These are phyloP conservation scores for Pteropus rufus DNA, from an alignment of 2,797 vertebrate genomes.

Conservation along the genomic window DNA sequence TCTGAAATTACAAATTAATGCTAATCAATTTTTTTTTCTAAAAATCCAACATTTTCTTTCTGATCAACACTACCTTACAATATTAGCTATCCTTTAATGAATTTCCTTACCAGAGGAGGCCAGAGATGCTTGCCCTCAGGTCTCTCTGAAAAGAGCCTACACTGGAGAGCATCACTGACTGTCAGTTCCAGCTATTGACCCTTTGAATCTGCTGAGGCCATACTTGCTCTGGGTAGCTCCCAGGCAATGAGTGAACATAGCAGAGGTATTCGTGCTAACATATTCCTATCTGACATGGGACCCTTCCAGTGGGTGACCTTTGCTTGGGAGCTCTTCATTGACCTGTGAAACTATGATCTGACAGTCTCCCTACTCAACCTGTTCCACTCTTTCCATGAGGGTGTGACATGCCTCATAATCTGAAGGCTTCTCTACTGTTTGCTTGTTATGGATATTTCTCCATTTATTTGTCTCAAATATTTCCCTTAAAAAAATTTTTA, in stretches of 20 bases:
- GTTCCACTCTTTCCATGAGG: not conserved
- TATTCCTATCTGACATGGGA: not conserved
- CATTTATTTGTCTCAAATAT: not conserved
- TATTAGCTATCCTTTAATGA: not conserved
- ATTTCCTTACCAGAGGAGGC: not conserved
- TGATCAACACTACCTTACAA: not conserved
- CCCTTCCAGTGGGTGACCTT: not conserved
- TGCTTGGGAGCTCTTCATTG: not conserved
- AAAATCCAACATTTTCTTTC: not conserved
- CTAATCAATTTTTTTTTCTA: not conserved
- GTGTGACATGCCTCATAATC: not conserved
- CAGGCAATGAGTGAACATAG: not conserved
- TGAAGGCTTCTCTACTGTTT: not conserved
- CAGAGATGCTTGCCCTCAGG: not conserved
- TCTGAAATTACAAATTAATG: not conserved
- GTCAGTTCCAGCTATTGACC: not conserved
- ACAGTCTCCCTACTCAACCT: not conserved
- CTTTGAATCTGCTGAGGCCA: not conserved
- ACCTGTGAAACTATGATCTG: not conserved
- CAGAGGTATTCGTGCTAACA: no score
- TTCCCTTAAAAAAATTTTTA: not conserved
- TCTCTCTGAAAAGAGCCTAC: not conserved
- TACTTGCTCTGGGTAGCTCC: not conserved
- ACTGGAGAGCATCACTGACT: not conserved
- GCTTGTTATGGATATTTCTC: not conserved